These are phyloP conservation scores for Xenentodon cancila DNA, from an alignment of 2,797 vertebrate species.

Conservation along the genomic window DNA sequence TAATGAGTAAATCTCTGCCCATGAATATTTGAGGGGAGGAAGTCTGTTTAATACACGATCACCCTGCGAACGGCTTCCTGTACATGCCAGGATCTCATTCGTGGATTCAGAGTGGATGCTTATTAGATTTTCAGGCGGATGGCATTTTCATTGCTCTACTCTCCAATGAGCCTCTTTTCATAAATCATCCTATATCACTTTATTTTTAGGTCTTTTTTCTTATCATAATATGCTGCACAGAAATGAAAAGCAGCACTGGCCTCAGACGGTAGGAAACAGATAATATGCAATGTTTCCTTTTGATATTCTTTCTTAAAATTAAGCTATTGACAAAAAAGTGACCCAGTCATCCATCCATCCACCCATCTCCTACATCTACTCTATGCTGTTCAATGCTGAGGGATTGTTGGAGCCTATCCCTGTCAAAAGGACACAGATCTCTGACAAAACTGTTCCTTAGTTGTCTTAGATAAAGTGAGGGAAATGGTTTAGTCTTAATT, in stretches of 20 bases:
- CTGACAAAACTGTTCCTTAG: too few relatives aligned
- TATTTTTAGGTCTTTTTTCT: conserved; percentile 49
- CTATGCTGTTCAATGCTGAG: neutral
- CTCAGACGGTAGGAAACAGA: too few relatives aligned
- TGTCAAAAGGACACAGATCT: neutral
- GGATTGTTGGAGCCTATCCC: neutral
- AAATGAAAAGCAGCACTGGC: conserved; percentile 11
- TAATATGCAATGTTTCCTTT: too few relatives aligned
- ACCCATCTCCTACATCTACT: neutral
- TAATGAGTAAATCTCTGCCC: conserved; percentile 79
- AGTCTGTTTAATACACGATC: conserved; percentile 82
- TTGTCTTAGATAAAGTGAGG: neutral
- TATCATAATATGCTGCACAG: conserved; percentile 31
- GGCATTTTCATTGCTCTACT: conserved; percentile 73
- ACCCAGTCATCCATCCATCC: neutral
- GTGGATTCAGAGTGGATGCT: conserved; percentile 57
- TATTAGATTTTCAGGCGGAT: conserved; percentile 73
- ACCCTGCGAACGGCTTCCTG: conserved; percentile 72
- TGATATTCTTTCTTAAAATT: too few relatives aligned
- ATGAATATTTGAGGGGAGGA: conserved; percentile 83
- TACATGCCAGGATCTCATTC: conserved; percentile 65
- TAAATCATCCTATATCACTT: conserved; percentile 68
- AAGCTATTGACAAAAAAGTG: too few relatives aligned
- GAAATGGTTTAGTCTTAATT: conserved; percentile 12
- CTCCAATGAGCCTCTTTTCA: conserved; percentile 56